Conservation (phyloP, 2,888 invertebrate species). For the Eupeodes luniger region DNA sequence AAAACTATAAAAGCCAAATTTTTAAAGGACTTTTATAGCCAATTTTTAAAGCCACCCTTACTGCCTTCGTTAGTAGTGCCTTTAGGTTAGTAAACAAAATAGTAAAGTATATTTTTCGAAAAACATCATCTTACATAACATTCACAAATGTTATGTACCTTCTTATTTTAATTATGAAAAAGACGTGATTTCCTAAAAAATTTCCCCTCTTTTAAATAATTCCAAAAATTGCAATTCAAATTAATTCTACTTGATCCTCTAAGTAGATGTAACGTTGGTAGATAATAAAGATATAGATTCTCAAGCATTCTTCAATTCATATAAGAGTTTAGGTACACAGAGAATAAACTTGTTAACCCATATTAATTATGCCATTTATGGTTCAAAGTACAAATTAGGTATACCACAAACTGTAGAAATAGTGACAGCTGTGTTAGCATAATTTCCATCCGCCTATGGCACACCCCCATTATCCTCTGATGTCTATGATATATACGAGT, state of each 20-base stretch:
- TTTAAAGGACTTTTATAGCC: no score
- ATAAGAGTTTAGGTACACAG: background rate
- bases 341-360: slow-evolving; percentile 44
- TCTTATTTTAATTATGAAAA: background rate
- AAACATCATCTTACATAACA: no score
- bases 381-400: slow-evolving; percentile 43
- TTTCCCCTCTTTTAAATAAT: background rate
- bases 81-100: no score
- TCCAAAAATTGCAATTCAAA: background rate
- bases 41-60: no score
- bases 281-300: background rate
- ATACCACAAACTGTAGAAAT: slow-evolving; percentile 27
- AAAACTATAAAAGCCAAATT: no score
- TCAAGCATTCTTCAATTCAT: slow-evolving; percentile 13
- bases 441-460: slow-evolving; percentile 54
- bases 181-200: background rate
- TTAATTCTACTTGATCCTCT: background rate
- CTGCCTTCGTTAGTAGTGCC: no score
- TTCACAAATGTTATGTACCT: no score
- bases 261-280: background rate
- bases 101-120: no score
- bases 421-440: slow-evolving; percentile 64
- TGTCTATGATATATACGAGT: no score
- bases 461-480: slow-evolving; percentile 23
- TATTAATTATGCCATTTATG: slow-evolving; percentile 56